Evolutionary conservation across 2,113 vertebrate genomes (phyloP).

Genomic region (Apteryx mantelli): DNA sequence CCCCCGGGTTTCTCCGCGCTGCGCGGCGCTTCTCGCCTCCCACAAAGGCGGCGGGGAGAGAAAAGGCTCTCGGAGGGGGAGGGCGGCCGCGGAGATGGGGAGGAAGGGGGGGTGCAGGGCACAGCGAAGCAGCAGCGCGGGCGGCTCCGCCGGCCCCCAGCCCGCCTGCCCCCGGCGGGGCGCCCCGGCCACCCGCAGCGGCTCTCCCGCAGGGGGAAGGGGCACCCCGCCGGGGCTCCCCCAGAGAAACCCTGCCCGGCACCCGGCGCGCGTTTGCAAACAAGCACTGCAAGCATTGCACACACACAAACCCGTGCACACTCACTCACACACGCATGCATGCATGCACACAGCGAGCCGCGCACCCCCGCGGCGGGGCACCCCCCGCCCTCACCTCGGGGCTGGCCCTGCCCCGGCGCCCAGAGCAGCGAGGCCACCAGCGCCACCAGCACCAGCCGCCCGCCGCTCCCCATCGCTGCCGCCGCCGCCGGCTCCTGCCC

Average conservation of each 20-base stretch:
- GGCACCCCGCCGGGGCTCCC: background rate
- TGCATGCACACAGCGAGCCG: background rate
- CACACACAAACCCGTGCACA: no score
- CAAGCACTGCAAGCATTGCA: background rate
- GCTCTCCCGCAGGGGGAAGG: background rate
- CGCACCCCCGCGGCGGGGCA: background rate
- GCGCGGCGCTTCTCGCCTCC: background rate
- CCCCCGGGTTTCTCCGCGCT: background rate
- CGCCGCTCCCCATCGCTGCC: background rate
- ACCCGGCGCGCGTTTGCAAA: background rate
- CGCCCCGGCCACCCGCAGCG: background rate
- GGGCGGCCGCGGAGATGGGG: background rate
- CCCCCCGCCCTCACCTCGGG: constrained; percentile 73
- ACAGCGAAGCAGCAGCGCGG: background rate
- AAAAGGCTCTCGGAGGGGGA: background rate
- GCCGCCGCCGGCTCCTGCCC: background rate
- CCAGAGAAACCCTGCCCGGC: background rate
- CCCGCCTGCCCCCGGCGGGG: background rate
- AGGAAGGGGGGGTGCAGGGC: background rate
- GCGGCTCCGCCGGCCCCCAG: background rate
- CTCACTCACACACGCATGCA: no score
- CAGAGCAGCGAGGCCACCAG: constrained; percentile 35
- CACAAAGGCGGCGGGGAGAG: constrained; percentile 24
- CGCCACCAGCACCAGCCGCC: background rate
- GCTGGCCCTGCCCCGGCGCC: constrained; percentile 63